Conservation (phyloP, 2,888 invertebrate species). For the Spodoptera picta region DNA sequence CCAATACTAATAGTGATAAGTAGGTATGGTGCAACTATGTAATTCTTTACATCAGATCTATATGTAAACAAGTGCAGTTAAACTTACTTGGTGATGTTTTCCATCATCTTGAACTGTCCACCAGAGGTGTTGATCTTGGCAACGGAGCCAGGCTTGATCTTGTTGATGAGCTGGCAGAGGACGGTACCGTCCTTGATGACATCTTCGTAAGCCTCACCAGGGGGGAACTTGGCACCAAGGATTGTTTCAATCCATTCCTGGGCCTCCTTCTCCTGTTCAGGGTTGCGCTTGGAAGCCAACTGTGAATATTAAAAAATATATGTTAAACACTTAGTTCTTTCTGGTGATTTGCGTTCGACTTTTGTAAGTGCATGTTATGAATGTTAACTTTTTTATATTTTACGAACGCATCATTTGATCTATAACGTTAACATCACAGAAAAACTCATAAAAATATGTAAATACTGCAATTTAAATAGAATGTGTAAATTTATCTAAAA, state of each 20-base stretch:
- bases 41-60: too few species aligned
- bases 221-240: conserved; percentile 96
- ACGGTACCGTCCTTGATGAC: conserved; percentile 97
- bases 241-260: conserved; percentile 97
- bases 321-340: too few species aligned
- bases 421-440: too few species aligned
- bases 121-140: conserved; percentile 97
- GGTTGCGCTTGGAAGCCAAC: conserved; percentile 95
- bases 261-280: conserved; percentile 94
- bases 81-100: conserved; percentile 97
- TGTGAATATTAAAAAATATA: conserved; percentile 67
- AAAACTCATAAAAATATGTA: too few species aligned
- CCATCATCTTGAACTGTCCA: conserved; percentile 99
- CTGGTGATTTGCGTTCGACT: too few species aligned
- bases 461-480: too few species aligned
- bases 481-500: too few species aligned
- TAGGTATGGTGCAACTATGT: too few species aligned
- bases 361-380: too few species aligned
- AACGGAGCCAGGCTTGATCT: conserved; percentile 95
- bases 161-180: conserved; percentile 98
- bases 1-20: not conserved
- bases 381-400: too few species aligned
- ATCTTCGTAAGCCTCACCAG: conserved; percentile 94
- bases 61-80: too few species aligned
- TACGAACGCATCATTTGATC: too few species aligned